A percentile compares a stretch with the other conserved stretches of the same genome.
These are phyloP conservation scores for Diachrysia chrysitis DNA, from an alignment of 2,888 invertebrate genomes.

Conservation along the genomic window DNA sequence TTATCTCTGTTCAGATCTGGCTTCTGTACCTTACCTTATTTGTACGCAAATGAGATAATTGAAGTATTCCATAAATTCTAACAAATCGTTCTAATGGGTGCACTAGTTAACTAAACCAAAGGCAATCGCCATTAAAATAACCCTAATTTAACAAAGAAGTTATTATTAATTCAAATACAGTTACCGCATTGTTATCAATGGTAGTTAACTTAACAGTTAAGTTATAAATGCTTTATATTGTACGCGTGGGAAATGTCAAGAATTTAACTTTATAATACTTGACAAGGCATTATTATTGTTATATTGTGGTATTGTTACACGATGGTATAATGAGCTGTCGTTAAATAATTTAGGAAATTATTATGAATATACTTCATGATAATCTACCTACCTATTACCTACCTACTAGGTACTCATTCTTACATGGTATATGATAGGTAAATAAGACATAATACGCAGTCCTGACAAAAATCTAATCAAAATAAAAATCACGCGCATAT, in stretches of 20 bases:
- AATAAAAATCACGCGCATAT: too few relatives aligned
- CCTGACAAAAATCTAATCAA: too few relatives aligned
- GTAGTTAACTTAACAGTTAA: conserved; percentile 45
- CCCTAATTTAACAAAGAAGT: conserved; percentile 39
- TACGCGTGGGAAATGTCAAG: conserved; percentile 58
- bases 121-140: conserved; percentile 21
- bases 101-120: conserved; percentile 2
- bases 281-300: conserved; percentile 21
- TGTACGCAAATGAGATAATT: background rate
- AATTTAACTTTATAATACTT: conserved; percentile 34
- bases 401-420: too few relatives aligned
- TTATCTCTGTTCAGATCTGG: background rate
- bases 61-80: conserved; percentile 7
- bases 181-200: conserved; percentile 46
- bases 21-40: background rate
- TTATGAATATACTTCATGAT: background rate
- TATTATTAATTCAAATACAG: conserved; percentile 52
- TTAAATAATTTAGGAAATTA: conserved; percentile 7
- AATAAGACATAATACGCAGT: too few relatives aligned
- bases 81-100: background rate
- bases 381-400: too few relatives aligned
- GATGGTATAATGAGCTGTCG: conserved; percentile 33
- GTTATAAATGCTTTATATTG: conserved; percentile 46
- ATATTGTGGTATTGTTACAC: conserved; percentile 26
- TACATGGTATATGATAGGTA: too few relatives aligned